A percentile compares a stretch with the other conserved stretches of the same genome.
These are phyloP conservation scores for Mionectes macconnelli DNA, from an alignment of 2,113 vertebrate species.

Conservation along the genomic window DNA sequence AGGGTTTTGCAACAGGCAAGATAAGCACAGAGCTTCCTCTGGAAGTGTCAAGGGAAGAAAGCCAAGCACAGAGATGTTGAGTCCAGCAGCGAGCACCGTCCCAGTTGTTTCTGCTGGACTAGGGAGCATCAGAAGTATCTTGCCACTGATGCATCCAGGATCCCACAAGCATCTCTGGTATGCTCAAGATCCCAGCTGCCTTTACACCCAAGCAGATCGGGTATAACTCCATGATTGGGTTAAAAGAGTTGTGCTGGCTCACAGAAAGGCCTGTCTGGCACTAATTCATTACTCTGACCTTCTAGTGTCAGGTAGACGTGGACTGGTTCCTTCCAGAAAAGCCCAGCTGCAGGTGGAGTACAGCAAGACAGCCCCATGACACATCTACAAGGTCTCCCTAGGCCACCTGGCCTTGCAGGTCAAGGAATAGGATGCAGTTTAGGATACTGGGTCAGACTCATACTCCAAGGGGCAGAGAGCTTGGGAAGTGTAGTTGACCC, in stretches of 20 bases:
- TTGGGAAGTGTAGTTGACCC: neutral
- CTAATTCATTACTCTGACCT: neutral
- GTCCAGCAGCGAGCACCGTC: neutral
- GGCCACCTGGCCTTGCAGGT: neutral
- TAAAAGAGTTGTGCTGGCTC: neutral
- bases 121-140: neutral
- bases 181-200: neutral
- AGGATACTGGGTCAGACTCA: neutral
- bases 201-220: neutral
- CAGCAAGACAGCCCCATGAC: fast-evolving
- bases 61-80: neutral
- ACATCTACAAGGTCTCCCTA: neutral
- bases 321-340: neutral
- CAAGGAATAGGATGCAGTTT: neutral
- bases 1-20: neutral
- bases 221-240: neutral
- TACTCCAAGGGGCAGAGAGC: neutral
- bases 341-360: neutral
- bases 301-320: neutral
- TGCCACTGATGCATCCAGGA: neutral
- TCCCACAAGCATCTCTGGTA: neutral
- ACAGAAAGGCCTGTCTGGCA: neutral
- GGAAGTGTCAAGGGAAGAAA: neutral
- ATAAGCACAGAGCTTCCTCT: neutral
- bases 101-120: neutral